These are phyloP conservation scores for Sepiola atlantica DNA, from an alignment of 2,888 invertebrate genomes.

Conservation along the genomic window DNA sequence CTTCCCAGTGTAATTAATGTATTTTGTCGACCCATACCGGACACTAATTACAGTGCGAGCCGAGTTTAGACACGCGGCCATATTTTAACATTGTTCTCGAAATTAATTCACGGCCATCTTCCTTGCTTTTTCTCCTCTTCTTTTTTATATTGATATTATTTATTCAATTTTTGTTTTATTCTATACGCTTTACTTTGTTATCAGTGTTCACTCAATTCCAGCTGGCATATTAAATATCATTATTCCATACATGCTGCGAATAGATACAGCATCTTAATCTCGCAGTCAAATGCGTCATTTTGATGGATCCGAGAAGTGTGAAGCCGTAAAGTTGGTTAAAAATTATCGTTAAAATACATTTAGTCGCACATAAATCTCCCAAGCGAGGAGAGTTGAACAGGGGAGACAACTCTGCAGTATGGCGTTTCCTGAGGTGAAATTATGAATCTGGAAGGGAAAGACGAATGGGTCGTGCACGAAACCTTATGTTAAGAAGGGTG, in stretches of 20 bases:
- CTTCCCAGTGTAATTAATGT: background rate
- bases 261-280: background rate
- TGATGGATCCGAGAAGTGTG: conserved; percentile 20
- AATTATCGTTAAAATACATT: conserved; percentile 22
- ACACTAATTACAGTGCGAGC: background rate
- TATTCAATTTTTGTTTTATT: background rate
- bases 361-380: conserved; percentile 15
- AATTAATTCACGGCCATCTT: background rate
- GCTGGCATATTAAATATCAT: conserved; percentile 32
- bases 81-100: conserved; percentile 11
- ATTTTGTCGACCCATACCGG: background rate
- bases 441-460: background rate
- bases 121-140: background rate
- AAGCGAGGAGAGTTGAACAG: background rate
- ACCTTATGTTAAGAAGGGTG: background rate
- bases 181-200: background rate
- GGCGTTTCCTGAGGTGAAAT: background rate
- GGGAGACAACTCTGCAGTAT: background rate
- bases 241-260: conserved; percentile 13
- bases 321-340: background rate
- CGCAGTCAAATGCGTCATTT: background rate
- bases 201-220: background rate
- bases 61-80: conserved; percentile 7
- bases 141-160: background rate
- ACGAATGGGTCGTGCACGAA: background rate